These are phyloP conservation scores for Anhinga rufa DNA, from an alignment of 2,113 vertebrate species.

Conservation along the genomic window DNA sequence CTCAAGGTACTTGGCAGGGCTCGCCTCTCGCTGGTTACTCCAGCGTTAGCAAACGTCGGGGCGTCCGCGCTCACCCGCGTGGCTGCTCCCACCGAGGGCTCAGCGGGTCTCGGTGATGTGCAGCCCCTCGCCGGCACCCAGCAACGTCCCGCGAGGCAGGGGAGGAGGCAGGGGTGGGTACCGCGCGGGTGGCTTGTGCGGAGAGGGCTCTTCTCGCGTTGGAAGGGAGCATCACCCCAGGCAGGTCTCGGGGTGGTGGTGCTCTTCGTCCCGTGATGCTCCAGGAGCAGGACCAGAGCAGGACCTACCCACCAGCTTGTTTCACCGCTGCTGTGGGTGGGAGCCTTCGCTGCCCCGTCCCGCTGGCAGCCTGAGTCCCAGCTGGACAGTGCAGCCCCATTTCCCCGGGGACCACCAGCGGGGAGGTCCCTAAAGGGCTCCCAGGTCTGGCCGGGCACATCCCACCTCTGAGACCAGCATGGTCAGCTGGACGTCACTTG, in stretches of 20 bases:
- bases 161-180: not conserved
- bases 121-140: not conserved
- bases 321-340: not conserved
- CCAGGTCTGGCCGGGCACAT: not conserved
- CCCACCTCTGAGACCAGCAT: not conserved
- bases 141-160: not conserved
- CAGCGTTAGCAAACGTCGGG: fast-evolving
- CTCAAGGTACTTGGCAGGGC: not conserved
- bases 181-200: fast-evolving
- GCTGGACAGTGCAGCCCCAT: not conserved
- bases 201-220: fast-evolving
- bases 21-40: not conserved
- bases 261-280: fast-evolving
- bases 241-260: not conserved
- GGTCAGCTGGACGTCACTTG: fast-evolving
- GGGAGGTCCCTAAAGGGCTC: not conserved
- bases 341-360: fast-evolving
- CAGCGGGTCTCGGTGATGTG: not conserved
- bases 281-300: not conserved
- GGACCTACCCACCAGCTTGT: not conserved
- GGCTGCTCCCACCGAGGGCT: not conserved
- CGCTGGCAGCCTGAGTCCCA: not conserved
- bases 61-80: not conserved
- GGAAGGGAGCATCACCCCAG: not conserved
- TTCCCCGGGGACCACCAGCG: not conserved